These are phyloP conservation scores for Laupala kohalensis DNA, from an alignment of 1,140 invertebrate species.

Conservation along the genomic window DNA sequence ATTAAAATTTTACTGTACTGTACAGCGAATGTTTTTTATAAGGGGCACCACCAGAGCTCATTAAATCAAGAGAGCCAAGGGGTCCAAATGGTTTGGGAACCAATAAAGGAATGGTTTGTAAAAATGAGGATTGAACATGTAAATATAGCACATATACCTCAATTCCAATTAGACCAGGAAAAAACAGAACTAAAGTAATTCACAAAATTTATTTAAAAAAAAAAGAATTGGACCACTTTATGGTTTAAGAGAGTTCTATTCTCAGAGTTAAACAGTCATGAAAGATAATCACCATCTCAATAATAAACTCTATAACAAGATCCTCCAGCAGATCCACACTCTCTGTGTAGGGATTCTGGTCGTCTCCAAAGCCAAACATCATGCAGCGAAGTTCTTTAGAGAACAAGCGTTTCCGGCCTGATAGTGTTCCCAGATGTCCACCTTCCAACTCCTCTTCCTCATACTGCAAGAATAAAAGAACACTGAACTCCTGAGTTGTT, in stretches of 20 bases:
- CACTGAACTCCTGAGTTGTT: neutral
- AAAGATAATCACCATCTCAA: constrained; percentile 60
- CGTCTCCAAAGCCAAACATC: constrained; percentile 99
- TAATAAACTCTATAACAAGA: constrained; percentile 95
- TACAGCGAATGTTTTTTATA: too few relatives aligned
- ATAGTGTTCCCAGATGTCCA: constrained; percentile 44
- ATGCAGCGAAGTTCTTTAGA: constrained; percentile 90
- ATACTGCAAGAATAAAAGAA: constrained; percentile 23
- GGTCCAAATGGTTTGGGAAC: too few relatives aligned
- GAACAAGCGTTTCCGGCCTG: constrained; percentile 69
- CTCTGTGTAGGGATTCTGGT: constrained; percentile 97
- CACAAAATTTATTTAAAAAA: neutral
- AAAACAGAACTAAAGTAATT: constrained; percentile 3
- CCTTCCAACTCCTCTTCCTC: constrained; percentile 53
- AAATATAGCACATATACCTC: too few relatives aligned
- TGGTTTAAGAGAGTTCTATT: neutral
- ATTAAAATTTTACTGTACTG: too few relatives aligned
- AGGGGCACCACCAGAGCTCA: too few relatives aligned
- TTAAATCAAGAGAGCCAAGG: too few relatives aligned
- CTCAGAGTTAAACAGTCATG: neutral
- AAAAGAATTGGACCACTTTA: neutral
- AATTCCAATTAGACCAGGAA: too few relatives aligned
- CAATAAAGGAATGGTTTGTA: too few relatives aligned
- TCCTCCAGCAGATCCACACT: constrained; percentile 96
- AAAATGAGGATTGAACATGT: too few relatives aligned